Conservation (phyloP, 1,140 invertebrate genomes). For the Holotrichia oblita region DNA sequence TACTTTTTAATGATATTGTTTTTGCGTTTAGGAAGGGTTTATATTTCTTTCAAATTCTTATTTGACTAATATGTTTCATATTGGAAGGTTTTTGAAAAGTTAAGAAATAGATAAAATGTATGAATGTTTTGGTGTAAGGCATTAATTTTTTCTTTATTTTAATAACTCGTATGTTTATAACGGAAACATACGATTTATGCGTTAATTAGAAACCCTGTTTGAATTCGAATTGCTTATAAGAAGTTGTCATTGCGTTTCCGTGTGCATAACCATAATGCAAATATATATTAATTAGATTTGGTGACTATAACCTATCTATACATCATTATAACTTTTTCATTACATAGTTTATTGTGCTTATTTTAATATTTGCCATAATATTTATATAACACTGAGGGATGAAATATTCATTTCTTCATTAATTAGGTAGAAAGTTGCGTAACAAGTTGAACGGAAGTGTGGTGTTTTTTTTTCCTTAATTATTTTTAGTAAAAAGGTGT, state of each 20-base stretch:
- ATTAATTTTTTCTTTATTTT: too few relatives aligned
- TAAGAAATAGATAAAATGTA: too few relatives aligned
- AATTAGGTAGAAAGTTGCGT: conserved; percentile 49
- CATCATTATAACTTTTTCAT: conserved; percentile 37
- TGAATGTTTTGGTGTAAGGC: too few relatives aligned
- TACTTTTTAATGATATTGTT: too few relatives aligned
- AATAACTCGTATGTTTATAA: background rate
- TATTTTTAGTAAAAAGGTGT: background rate
- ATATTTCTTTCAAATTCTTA: too few relatives aligned
- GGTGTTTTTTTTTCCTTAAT: conserved; percentile 17
- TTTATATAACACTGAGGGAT: conserved; percentile 52
- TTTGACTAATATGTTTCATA: too few relatives aligned
- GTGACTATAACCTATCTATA: conserved; percentile 40
- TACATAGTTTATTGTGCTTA: conserved; percentile 53
- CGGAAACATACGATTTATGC: background rate
- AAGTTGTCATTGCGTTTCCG: background rate
- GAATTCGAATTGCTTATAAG: background rate
- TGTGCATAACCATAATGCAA: conserved; percentile 16
- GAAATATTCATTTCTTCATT: conserved; percentile 46
- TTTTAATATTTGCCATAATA: conserved; percentile 53
- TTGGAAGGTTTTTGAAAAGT: too few relatives aligned
- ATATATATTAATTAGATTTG: conserved; percentile 14
- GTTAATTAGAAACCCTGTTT: background rate
- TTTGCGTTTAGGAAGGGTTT: too few relatives aligned
- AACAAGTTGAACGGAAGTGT: conserved; percentile 41